A percentile compares a stretch with the other conserved stretches of the same genome.
Evolutionary conservation across 2,888 invertebrate genomes (phyloP).

Genomic region (Drosophila buzzatii): DNA sequence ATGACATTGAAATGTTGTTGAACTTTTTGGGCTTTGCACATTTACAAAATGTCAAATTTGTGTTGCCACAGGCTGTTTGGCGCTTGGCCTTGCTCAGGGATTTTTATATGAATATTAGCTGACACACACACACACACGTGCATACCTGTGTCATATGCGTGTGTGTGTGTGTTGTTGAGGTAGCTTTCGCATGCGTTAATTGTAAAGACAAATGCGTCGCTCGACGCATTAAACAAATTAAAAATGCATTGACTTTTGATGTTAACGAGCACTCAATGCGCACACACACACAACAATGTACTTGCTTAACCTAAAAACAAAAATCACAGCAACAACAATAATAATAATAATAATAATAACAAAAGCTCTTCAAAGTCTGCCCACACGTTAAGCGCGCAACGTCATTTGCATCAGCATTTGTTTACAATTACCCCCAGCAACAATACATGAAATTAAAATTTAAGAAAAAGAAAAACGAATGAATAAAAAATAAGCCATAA

Average conservation of each 20-base stretch:
- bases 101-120: conserved; percentile 51
- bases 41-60: conserved; percentile 41
- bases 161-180: conserved; percentile 16
- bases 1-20: conserved; percentile 78
- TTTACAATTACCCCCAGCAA: conserved; percentile 63
- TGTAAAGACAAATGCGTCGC: conserved; percentile 63
- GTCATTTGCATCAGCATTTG: conserved; percentile 73
- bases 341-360: not conserved
- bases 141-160: not conserved
- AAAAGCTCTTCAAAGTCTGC: conserved; percentile 57
- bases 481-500: conserved; percentile 26
- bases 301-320: conserved; percentile 69
- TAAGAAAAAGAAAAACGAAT: conserved; percentile 18
- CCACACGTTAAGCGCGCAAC: conserved; percentile 57
- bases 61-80: conserved; percentile 32
- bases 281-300: conserved; percentile 37
- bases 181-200: conserved; percentile 59
- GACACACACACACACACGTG: conserved; percentile 13
- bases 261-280: conserved; percentile 66
- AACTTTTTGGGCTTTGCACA: conserved; percentile 46
- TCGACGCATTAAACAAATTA: conserved; percentile 72
- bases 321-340: conserved; percentile 24
- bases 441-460: conserved; percentile 19
- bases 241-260: conserved; percentile 74
- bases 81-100: conserved; percentile 29